Evolutionary conservation across 2,797 vertebrate genomes (phyloP), one percentile per base, ranked within the genome.

Genomic region (Neoniphon sammara): DNA sequence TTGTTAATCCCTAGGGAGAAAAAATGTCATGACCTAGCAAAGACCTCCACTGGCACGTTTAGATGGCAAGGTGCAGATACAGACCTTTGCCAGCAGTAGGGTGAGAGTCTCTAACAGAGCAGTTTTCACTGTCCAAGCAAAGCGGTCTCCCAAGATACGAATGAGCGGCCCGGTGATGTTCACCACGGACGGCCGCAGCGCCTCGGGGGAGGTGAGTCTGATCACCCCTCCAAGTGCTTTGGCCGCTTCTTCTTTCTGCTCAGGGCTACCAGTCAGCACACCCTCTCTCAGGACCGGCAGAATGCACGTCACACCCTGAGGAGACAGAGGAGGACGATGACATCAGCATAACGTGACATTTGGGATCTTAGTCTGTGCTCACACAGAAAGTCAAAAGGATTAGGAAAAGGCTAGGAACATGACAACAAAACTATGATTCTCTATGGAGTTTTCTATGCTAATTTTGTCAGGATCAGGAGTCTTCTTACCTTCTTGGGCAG

Each of bases 151-250:
- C 53, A 99, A 79, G 87, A 99, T 99, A 58, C 98, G 96, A 88
- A 99, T 99, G 66, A 99, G 96, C 0, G 98, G 98, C 47, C 98
- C 98, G 0, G 98, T 99, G 90, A 99, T 99, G 94, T 96, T 96
- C 83, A 99, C 91, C 21, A 99, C 97, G 0, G 98, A 99, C 14
- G 98, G 98, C 27, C 96, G 94, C 65, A 99, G 94, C 27, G 98
- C 97, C 55, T 99, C 97, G 0, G 98, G 94, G 2, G 97, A 99
- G 46, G 98, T 98, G 88, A 99, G 92, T 62, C 94, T 96, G 82
- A 99, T 99, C 84, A 99, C 95, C 0, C 95, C 93, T 21, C 98
- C 97, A 70, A 99, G 85, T 0, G 97, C 97, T 88, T 97, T 97
- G 49, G 98, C 97, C 0, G 98, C 97, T 84, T 99, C 98, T 79